phyloP scores from a whole-genome alignment of 1,140 invertebrate genomes.

The Panonychus citri region DNA sequence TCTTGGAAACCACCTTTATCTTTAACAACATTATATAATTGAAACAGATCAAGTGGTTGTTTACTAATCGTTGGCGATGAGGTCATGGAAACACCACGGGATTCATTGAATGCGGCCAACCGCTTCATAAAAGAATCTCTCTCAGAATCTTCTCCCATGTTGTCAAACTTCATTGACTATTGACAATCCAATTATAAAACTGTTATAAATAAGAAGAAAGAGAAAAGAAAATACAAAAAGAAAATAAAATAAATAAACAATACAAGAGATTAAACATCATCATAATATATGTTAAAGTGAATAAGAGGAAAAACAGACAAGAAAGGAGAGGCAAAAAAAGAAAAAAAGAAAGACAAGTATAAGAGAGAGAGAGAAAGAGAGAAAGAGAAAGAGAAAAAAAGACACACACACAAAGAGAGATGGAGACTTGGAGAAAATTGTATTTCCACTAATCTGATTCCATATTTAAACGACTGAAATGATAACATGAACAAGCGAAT shows the following conservation, averaged over 20 bases:
- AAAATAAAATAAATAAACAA: not conserved
- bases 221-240: not conserved
- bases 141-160: constrained; percentile 86
- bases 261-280: too few relatives aligned
- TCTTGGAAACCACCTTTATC: constrained; percentile 90
- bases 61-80: constrained; percentile 91
- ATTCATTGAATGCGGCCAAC: constrained; percentile 76
- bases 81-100: constrained; percentile 67
- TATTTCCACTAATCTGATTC: too few relatives aligned
- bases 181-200: too few relatives aligned
- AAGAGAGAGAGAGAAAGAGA: not conserved
- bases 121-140: constrained; percentile 71
- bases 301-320: too few relatives aligned
- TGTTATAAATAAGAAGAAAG: not conserved
- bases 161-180: constrained; percentile 18
- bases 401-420: too few relatives aligned
- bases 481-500: too few relatives aligned
- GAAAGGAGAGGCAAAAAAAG: not conserved
- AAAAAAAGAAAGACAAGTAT: too few relatives aligned
- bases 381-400: too few relatives aligned
- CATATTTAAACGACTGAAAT: too few relatives aligned
- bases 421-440: too few relatives aligned
- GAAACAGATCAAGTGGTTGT: constrained; percentile 88
- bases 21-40: constrained; percentile 77
- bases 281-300: too few relatives aligned